Percentiles rank a stretch among this genome's conserved stretches.
phyloP scores from a whole-genome alignment of 2,113 vertebrate species.

The Balaeniceps rex region DNA sequence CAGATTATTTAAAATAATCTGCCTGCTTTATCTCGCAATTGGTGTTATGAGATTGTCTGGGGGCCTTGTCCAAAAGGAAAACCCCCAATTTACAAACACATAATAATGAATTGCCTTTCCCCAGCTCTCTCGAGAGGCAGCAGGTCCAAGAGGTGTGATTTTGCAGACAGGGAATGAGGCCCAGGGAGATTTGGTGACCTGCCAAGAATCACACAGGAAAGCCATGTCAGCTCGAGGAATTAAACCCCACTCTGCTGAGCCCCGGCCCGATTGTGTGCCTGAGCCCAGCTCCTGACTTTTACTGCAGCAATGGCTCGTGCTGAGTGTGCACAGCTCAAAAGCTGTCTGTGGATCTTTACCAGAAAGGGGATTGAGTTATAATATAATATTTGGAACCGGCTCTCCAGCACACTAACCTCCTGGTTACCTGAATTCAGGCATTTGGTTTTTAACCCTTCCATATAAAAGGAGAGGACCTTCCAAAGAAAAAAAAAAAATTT shows the following conservation, averaged over 20 bases:
- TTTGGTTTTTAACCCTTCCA: background rate
- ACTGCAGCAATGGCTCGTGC: background rate
- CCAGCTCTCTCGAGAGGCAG: background rate
- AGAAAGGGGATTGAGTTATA: background rate
- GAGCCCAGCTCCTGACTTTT: background rate
- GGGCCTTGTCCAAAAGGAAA: background rate
- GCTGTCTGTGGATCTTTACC: background rate
- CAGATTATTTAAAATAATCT: slow-evolving; percentile 21
- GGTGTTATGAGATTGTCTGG: slow-evolving; percentile 16
- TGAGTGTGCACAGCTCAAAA: background rate
- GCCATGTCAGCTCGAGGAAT: slow-evolving; percentile 43
- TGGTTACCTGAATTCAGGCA: background rate
- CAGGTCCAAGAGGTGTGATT: slow-evolving; percentile 40
- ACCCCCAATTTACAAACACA: background rate
- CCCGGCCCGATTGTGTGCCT: background rate
- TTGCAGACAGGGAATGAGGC: slow-evolving; percentile 36
- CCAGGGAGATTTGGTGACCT: slow-evolving; percentile 28
- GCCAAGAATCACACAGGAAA: slow-evolving; percentile 65
- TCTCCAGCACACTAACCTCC: background rate
- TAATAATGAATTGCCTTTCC: background rate
- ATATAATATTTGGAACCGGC: background rate
- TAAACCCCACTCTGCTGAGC: slow-evolving; percentile 18
- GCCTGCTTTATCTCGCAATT: background rate
- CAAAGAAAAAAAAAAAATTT: background rate
- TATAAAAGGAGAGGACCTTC: background rate